Evolutionary conservation across 2,797 vertebrate species (phyloP), one percentile per base, ranked within the genome.

Genomic region (Gymnodraco acuticeps): DNA sequence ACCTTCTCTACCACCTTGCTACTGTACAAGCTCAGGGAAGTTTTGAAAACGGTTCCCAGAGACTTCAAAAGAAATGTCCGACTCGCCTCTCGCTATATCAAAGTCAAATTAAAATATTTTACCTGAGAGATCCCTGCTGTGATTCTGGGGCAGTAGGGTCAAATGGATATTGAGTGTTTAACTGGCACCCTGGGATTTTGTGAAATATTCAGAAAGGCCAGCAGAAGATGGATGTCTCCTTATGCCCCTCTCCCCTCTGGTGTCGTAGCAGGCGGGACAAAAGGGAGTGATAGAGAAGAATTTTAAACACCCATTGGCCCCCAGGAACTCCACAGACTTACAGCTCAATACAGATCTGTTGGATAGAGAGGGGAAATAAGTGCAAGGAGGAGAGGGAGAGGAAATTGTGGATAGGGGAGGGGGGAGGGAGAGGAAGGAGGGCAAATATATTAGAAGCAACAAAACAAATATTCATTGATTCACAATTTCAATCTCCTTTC

Each of bases 231-330:
- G 86, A 94, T 91, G 79, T 75, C 80, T 75, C 64, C 62, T 62
- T n/a, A n/a, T 80, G 77, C 27, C 27, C 83, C 87, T 87, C 23
- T 87, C 88, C 84, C 85, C 75, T 83, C 88, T 85, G 87, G 89
- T 88, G 84, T 82, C 48, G 61, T 75, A 78, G 84, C 80, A 75
- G 84, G 87, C 70, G 70, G 86, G 81, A 88, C 78, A 70, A 85
- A 87, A 85, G 87, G 66, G 15, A 85, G 76, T 92, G 93, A 94
- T 92, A 80, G 89, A 94, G 90, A 93, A 83, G 93, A 94, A 94
- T 93, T 93, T 94, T 93, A 93, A 95, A 93, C 92, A 93, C 83
- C 89, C 82, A 70, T 46, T 56, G 85, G 84, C 85, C 91, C 86
- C 70, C 67, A 38, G 78, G 86, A 85, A 87, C 77, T 70, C 62